Base-by-base conservation (phyloP, 2,113 vertebrate species). In the Platysteira castanea region DNA sequence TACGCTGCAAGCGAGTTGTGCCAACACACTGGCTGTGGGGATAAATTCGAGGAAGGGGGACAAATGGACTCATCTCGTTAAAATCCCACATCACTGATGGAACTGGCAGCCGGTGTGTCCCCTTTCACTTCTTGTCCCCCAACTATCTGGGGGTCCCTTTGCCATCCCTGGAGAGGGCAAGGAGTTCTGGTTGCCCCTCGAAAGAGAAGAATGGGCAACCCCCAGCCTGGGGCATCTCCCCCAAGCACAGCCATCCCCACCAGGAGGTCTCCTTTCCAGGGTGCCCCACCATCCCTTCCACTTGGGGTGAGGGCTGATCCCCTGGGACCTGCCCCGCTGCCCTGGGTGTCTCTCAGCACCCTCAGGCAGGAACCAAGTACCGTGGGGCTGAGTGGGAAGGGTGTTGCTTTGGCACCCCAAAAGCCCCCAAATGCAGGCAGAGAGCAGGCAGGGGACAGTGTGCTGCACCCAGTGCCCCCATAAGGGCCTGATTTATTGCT, bases 401-500 rank as follows among this genome's bases (percentile, higher is more conserved):
- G 7, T 39, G 37, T 21, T 41, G 4, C 30, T 57, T 68, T 59
- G 39, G 73, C 57, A 78, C 69, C 73, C 44, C 31, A 31, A 52
- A 84, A 75, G 2, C 1, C 33, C 31, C 35, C 24, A 60, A 19
- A 63, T 4, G 10, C 10, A n/a, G 46, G 6, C 47, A 37, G 63
- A 68, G 73, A 61, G 64, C 65, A 61, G 46, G 46, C 9, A 42
- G 60, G 76, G 89, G 89, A 77, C 60, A 89, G 19, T 4, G 0
- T 41, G 28, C 19, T 70, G 68, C 59, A 64, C 65, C 52, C 56
- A 1, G 56, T 47, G 46, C 46, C 22, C 75, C 47, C 0, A 0
- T 46, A 77, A 71, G 53, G 69, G 28, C 53, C 93, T 74, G 92
- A 95, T 95, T 93, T 84, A 95, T 84, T 12, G 63, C 83, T 80